Conservation (phyloP, 2,888 invertebrate species). For the Drosophila hamatofila region DNA sequence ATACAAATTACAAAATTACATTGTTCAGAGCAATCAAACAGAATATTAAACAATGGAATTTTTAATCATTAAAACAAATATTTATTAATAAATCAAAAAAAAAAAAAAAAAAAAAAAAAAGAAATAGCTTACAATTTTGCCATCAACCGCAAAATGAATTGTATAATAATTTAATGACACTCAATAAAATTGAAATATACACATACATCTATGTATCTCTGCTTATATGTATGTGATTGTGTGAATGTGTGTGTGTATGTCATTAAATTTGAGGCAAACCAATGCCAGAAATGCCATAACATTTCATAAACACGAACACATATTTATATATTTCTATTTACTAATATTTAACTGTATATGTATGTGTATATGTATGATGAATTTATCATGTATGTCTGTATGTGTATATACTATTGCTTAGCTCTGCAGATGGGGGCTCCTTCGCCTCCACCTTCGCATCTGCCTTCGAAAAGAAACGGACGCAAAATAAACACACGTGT, state of each 20-base stretch:
- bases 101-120: conserved; percentile 8
- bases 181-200: conserved; percentile 52
- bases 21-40: not conserved
- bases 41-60: not conserved
- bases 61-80: conserved; percentile 11
- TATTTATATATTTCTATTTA: conserved; percentile 29
- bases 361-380: conserved; percentile 10
- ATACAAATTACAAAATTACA: not conserved
- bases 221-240: not conserved
- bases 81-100: conserved; percentile 19
- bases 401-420: conserved; percentile 2
- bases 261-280: conserved; percentile 57
- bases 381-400: not conserved
- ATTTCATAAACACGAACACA: conserved; percentile 42
- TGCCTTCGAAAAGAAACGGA: conserved; percentile 37
- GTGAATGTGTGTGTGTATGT: conserved; percentile 6
- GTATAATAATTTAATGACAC: conserved; percentile 65
- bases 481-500: conserved; percentile 77
- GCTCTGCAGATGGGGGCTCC: conserved; percentile 28
- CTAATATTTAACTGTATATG: conserved; percentile 16
- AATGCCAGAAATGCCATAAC: conserved; percentile 79
- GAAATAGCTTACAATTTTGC: conserved; percentile 12
- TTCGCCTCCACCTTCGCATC: conserved; percentile 62
- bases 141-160: conserved; percentile 56
- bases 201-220: conserved; percentile 2